Percentiles rank a stretch among this genome's conserved stretches.
Conservation (phyloP, 1,140 invertebrate species). For the Drosophila saltans region DNA sequence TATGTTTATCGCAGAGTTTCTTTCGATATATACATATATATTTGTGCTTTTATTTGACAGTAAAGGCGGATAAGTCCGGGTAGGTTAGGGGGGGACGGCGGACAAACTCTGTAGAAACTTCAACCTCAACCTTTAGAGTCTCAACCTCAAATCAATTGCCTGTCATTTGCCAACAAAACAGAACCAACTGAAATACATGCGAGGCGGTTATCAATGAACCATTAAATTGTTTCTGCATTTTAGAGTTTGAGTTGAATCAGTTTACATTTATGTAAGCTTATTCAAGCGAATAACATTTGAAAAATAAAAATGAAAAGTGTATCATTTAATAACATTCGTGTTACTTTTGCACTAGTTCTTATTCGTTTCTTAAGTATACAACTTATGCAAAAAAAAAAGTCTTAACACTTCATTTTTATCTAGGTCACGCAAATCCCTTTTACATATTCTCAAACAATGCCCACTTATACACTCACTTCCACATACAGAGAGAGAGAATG, state of each 20-base stretch:
- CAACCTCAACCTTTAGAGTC: background rate
- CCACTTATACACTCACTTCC: background rate
- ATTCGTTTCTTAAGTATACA: no score
- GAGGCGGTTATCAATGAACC: constrained; percentile 77
- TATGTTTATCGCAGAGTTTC: constrained; percentile 76
- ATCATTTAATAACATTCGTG: no score
- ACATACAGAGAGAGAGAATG: no score
- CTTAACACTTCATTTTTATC: constrained; percentile 28
- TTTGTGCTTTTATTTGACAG: constrained; percentile 39
- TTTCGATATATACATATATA: constrained; percentile 44
- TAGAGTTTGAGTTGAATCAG: constrained; percentile 48
- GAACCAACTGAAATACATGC: constrained; percentile 49
- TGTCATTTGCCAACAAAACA: constrained; percentile 58
- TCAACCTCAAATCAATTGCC: constrained; percentile 42
- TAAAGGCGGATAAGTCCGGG: background rate
- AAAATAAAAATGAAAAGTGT: background rate
- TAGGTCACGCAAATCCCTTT: constrained; percentile 36
- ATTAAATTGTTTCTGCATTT: constrained; percentile 79
- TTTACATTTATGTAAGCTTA: constrained; percentile 22
- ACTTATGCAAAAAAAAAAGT: constrained; percentile 45
- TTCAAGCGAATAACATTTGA: constrained; percentile 7
- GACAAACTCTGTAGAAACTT: constrained; percentile 21
- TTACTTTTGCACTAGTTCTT: no score
- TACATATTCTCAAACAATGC: background rate
- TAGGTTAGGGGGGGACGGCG: background rate